Base-by-base conservation (phyloP, 2,113 vertebrate genomes). In the Rana temporaria region DNA sequence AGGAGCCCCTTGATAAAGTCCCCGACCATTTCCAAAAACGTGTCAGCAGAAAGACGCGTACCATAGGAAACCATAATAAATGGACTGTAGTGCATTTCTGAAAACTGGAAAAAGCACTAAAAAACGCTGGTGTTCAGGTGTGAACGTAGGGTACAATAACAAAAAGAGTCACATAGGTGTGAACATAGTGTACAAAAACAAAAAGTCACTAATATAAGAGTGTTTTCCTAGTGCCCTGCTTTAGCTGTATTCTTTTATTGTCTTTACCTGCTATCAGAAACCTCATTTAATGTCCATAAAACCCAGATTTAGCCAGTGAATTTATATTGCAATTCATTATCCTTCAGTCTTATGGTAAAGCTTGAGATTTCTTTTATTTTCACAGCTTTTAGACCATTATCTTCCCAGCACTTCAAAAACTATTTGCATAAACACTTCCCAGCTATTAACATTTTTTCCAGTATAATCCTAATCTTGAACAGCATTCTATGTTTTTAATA, bases 401-500 rank as follows among this genome's bases (percentile, higher is more conserved):
- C 76, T 66, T 14, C 5, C 56, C 48, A 15, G 63, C 42, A 66
- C n/a, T 65, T 48, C 12, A 32, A n/a, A 8, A 67, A 34, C 32
- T 6, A 67, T 78, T 66, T 55, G 42, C 76, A 78, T 55, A 66
- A 55, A 78, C 24, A 78, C 32, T 65, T 65, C 63, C 55, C 24
- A 30, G 63, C 34, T 34, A 42, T 76, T 42, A 34, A 78, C 1
- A 64, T 15, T 15, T 38, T 64, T 78, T 78, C 60, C 30, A 48
- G 22, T 62, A 62, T 75, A 75, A 75, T 60, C 72, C 60, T 75
- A 75, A 75, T 60, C 72, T 75, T n/a, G 11, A 68, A n/a, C 30
- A 20, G 64, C 26, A 38, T 79, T 56, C 57, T 66, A 32, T 56
- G 59, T 60, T 74, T 60, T 75, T 42, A 62, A 48, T 68, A n/a